Evolutionary conservation across 2,113 vertebrate genomes (phyloP), one percentile per base, ranked within the genome.

Genomic region (Falco punctatus): DNA sequence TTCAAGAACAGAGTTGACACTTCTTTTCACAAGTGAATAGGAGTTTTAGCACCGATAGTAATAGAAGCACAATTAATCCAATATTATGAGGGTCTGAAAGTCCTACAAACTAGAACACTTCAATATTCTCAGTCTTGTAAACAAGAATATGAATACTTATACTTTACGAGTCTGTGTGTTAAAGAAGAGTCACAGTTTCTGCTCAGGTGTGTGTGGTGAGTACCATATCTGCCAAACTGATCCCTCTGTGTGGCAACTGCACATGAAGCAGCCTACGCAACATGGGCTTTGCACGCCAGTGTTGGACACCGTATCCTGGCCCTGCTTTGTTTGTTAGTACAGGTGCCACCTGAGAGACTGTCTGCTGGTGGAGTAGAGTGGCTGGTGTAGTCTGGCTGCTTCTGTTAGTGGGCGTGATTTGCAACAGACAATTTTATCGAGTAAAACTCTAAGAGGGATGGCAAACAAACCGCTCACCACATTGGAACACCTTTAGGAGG

Each of bases 121-220:
- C 66, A 65, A 42, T 44, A 44, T 58, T 77, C 13, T 72, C 1
- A 1, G 9, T 5, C 21, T 65, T 35, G 13, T 65, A 65, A 64
- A 82, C 32, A 18, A 57, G 13, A 48, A 54, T 54, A 51, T 13
- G 13, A 65, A 66, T 38, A 49, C 5, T 77, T 35, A 13, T 5
- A n/a, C 14, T 70, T 78, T 35, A 38, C 23, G 59, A 42, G 12
- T 44, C 21, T 75, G 2, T 49, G 8, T 35, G 38, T 44, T 58
- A 38, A 72, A 44, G 40, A 49, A 61, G 18, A 49, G 22, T 89
- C 21, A 40, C 2, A 4, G 38, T 74, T 69, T 86, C 38, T 59
- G 9, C n/a, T 82, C 0, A 4, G 21, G 22, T 1, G 1, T 38
- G 8, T 42, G 9, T 48, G 26, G 54, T 35, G 35, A 51, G 42